Percentiles rank a stretch among this genome's conserved stretches.
Conservation (phyloP, 1,140 invertebrate species). For the Brachionus angularis region DNA sequence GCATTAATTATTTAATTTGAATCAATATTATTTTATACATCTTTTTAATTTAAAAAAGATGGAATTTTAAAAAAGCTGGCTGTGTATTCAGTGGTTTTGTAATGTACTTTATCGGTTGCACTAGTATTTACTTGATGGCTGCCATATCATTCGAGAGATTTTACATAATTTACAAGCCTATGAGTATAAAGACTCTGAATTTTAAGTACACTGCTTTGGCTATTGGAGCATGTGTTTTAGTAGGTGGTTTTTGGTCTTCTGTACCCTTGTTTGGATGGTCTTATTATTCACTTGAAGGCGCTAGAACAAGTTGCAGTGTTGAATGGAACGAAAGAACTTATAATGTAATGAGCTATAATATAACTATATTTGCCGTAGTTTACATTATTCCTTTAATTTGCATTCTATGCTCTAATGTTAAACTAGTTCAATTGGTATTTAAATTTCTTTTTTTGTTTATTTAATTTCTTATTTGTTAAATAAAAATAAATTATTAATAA, state of each 20-base stretch:
- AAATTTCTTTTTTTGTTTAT: no score
- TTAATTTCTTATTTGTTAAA: no score
- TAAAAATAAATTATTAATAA: no score
- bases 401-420: not conserved
- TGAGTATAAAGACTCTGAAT: not conserved
- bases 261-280: conserved; percentile 27
- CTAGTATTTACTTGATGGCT: conserved; percentile 14
- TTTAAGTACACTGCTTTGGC: not conserved
- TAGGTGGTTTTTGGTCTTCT: not conserved
- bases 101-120: conserved; percentile 32
- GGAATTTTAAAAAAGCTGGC: not conserved
- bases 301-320: conserved; percentile 2
- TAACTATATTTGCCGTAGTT: conserved; percentile 29
- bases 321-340: conserved; percentile 29
- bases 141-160: conserved; percentile 25
- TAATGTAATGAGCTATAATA: conserved; percentile 28
- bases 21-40: no score
- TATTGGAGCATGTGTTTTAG: not conserved
- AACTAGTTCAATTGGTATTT: not conserved
- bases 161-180: conserved; percentile 20
- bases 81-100: not conserved
- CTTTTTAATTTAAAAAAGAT: conserved; percentile 7
- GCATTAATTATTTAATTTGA: no score
- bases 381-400: not conserved
- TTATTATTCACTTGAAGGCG: conserved; percentile 25